Evolutionary conservation across 2,113 vertebrate species (phyloP).

Genomic region (Terrapene triunguis): DNA sequence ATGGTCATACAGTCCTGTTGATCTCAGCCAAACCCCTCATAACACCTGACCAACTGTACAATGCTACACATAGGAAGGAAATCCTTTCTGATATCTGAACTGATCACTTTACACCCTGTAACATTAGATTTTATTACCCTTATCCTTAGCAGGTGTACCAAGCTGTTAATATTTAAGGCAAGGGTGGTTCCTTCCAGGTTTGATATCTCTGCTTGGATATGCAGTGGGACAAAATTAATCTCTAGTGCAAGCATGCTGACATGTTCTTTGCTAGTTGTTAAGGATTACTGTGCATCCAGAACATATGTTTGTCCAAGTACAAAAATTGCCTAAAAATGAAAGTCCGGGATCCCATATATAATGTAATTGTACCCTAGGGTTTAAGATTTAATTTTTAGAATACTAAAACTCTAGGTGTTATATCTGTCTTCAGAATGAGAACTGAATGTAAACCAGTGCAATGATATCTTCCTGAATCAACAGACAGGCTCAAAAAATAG

Average conservation of each 20-base stretch:
- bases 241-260: not conserved
- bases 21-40: not conserved
- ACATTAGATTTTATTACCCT: accelerated
- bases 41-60: not conserved
- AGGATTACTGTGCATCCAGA: not conserved
- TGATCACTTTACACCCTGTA: not conserved
- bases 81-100: not conserved
- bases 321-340: not conserved
- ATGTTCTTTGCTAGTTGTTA: not conserved
- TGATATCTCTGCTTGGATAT: not conserved
- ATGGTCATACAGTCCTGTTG: not conserved
- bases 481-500: too few relatives aligned
- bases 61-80: accelerated
- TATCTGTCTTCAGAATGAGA: not conserved
- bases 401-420: not conserved
- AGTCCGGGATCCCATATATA: not conserved
- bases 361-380: not conserved
- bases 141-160: accelerated
- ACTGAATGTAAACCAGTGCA: too few relatives aligned
- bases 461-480: too few relatives aligned
- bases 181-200: not conserved
- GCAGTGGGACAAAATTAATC: not conserved
- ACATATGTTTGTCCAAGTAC: not conserved
- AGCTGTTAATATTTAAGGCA: not conserved
- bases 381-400: not conserved